A percentile compares a stretch with the other conserved stretches of the same genome.
These are phyloP conservation scores for Chelon labrosus DNA, from an alignment of 2,797 vertebrate genomes.

Conservation along the genomic window DNA sequence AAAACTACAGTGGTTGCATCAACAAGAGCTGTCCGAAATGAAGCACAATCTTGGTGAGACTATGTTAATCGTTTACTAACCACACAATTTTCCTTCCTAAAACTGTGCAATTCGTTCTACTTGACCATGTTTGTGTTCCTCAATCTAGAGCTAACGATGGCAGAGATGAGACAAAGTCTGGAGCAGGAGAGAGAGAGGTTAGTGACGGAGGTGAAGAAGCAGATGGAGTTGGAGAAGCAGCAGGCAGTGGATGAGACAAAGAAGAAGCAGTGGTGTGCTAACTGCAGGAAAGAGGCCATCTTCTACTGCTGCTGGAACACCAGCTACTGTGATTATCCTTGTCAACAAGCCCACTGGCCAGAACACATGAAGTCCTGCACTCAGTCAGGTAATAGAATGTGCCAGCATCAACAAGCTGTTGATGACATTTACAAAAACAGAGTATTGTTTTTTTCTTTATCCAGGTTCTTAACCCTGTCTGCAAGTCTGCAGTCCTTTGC, in stretches of 20 bases:
- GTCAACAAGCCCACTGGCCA: slow-evolving; percentile 98
- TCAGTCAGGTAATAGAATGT: slow-evolving; percentile 91
- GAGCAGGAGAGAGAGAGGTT: slow-evolving; percentile 95
- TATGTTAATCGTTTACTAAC: neutral
- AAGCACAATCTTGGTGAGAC: slow-evolving; percentile 95
- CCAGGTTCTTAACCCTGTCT: neutral
- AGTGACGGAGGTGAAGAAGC: slow-evolving; percentile 96
- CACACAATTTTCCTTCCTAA: neutral
- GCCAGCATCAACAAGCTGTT: neutral
- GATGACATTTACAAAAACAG: slow-evolving; percentile 13
- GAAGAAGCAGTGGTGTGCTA: slow-evolving; percentile 99
- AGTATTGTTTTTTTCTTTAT: neutral
- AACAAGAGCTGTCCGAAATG: slow-evolving; percentile 98
- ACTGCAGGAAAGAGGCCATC: slow-evolving; percentile 98
- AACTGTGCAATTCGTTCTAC: neutral
- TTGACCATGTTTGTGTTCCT: slow-evolving; percentile 16
- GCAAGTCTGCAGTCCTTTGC: neutral
- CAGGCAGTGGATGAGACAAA: slow-evolving; percentile 98
- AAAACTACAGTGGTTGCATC: slow-evolving; percentile 98
- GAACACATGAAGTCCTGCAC: slow-evolving; percentile 99
- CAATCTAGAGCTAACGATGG: slow-evolving; percentile 94
- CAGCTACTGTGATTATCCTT: slow-evolving; percentile 99
- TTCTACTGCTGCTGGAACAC: slow-evolving; percentile 99
- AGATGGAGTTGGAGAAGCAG: slow-evolving; percentile 94
- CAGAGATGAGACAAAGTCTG: slow-evolving; percentile 98